Conservation (phyloP, 2,797 vertebrate genomes). For the Silurus aristotelis region DNA sequence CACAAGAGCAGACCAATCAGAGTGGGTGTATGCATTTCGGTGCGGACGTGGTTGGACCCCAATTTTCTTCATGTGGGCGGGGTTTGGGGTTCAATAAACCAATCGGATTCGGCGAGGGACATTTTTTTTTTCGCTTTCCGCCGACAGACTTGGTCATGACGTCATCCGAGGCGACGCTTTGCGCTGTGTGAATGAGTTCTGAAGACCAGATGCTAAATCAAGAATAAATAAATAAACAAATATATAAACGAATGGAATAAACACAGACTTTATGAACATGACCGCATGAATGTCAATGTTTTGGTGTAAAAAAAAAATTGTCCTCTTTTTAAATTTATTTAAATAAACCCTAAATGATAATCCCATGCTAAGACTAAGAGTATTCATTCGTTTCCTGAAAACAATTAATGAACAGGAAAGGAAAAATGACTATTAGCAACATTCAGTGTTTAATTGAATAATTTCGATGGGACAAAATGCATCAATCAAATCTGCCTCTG, state of each 20-base stretch:
- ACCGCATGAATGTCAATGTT: too few species aligned
- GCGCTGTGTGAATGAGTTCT: background rate
- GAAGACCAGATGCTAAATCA: constrained; percentile 1
- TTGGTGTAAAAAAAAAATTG: too few species aligned
- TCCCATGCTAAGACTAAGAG: too few species aligned
- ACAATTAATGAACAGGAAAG: too few species aligned
- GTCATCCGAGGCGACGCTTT: constrained; percentile 63
- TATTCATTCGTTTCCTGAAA: too few species aligned
- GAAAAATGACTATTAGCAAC: background rate
- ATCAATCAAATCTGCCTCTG: background rate
- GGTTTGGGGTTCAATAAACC: constrained; percentile 49
- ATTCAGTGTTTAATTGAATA: background rate
- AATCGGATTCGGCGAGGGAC: constrained; percentile 53
- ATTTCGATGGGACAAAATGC: background rate
- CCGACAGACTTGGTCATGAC: constrained; percentile 57
- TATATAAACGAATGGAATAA: background rate
- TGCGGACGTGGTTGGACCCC: constrained; percentile 62
- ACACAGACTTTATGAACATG: too few species aligned
- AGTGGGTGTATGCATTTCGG: background rate
- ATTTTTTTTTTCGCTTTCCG: background rate
- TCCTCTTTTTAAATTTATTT: background rate
- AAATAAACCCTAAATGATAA: too few species aligned
- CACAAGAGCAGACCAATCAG: constrained; percentile 56
- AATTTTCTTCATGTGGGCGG: constrained; percentile 32
- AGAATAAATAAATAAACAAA: constrained; percentile 16